These are phyloP conservation scores for Epizoanthus fatuus DNA, from an alignment of 92 coral and sea anemone species.

Conservation along the genomic window DNA sequence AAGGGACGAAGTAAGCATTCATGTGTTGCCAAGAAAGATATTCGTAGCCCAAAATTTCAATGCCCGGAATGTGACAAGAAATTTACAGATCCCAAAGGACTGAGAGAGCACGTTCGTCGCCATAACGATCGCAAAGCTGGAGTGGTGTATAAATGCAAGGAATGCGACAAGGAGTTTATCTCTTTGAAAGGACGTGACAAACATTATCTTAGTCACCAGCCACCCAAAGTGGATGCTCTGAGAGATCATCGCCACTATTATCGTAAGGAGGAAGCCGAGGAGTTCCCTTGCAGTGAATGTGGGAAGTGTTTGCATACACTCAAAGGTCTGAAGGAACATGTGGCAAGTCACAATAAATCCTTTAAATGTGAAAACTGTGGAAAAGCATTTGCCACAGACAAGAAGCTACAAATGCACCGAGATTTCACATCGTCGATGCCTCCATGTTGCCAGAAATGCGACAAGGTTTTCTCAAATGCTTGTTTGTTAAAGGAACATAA, in stretches of 20 bases:
- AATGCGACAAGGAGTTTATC: background rate
- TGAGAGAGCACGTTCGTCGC: background rate
- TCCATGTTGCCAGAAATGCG: background rate
- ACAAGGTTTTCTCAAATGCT: background rate
- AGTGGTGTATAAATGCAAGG: background rate
- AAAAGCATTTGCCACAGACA: background rate
- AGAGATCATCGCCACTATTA: background rate
- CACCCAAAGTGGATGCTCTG: background rate
- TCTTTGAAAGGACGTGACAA: background rate
- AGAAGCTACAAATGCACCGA: background rate
- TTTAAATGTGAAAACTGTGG: background rate
- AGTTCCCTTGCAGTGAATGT: background rate
- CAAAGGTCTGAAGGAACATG: background rate
- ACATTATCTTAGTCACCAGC: background rate
- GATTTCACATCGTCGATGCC: background rate
- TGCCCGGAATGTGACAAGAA: background rate
- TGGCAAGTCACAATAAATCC: background rate
- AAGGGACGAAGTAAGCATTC: background rate
- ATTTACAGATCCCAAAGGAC: background rate
- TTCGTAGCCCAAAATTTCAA: background rate
- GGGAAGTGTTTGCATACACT: background rate
- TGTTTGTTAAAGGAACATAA: background rate
- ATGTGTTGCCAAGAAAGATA: background rate
- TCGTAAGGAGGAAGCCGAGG: background rate
- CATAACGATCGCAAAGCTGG: background rate